phyloP scores from a whole-genome alignment of 2,797 vertebrate genomes.

The Naso thynnoides region DNA sequence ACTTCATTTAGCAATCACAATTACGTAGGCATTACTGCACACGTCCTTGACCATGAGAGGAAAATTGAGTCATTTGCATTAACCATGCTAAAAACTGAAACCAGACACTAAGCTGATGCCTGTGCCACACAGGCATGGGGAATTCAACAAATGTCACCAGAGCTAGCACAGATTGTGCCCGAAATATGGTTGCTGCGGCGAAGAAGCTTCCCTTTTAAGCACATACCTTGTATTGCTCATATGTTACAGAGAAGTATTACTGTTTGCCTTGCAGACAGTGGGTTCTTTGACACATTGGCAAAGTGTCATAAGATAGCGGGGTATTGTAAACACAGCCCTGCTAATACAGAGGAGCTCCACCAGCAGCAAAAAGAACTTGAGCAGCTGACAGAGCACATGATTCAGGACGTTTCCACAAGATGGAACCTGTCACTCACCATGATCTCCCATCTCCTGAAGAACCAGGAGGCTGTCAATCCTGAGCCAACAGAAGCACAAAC shows the following conservation, averaged over 20 bases:
- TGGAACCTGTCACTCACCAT: conserved; percentile 17
- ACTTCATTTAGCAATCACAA: too few relatives aligned
- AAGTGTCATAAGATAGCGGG: conserved; percentile 37
- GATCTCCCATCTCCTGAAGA: background rate
- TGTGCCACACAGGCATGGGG: conserved; percentile 13
- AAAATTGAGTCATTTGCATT: conserved; percentile 6
- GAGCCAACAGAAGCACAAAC: too few relatives aligned
- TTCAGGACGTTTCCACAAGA: conserved; percentile 25
- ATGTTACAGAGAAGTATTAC: conserved; percentile 21
- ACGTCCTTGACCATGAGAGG: background rate
- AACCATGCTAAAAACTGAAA: background rate
- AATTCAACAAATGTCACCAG: conserved; percentile 11
- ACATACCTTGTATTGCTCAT: conserved; percentile 26
- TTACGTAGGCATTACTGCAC: background rate
- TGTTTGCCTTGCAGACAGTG: background rate
- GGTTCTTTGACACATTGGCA: conserved; percentile 9
- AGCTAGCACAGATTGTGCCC: background rate
- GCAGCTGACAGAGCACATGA: conserved; percentile 5
- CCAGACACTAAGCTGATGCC: conserved; percentile 3
- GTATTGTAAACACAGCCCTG: conserved; percentile 42
- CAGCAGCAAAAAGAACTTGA: conserved; percentile 7
- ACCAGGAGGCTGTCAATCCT: too few relatives aligned
- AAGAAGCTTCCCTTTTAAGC: background rate
- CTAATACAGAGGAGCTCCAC: conserved; percentile 27
- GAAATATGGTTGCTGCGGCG: background rate